Evolutionary conservation across 2,113 vertebrate genomes (phyloP).

Genomic region (Grammomys dolichurus): DNA sequence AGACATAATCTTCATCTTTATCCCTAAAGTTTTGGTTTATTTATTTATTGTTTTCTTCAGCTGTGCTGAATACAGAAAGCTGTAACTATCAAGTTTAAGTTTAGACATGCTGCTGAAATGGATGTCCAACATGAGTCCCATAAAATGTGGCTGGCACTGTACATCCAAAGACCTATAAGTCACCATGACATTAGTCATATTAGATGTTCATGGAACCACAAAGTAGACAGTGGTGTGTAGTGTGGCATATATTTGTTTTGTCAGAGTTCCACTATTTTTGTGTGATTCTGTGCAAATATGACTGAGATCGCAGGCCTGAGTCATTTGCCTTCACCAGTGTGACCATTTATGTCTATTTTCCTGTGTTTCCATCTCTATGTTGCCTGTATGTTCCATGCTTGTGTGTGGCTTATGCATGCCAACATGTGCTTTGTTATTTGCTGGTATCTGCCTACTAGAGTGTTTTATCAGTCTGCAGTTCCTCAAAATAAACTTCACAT

Average conservation of each 20-base stretch:
- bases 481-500: not conserved
- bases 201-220: not conserved
- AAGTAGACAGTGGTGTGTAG: not conserved
- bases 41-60: not conserved
- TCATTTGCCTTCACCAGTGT: not conserved
- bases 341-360: not conserved
- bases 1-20: not conserved
- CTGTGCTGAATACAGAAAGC: too few species aligned
- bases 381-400: not conserved
- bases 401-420: not conserved
- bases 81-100: not conserved
- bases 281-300: not conserved
- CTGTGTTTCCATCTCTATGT: not conserved
- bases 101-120: not conserved
- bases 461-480: not conserved
- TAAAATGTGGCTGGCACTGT: not conserved
- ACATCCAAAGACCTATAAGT: not conserved
- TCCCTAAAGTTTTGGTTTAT: not conserved
- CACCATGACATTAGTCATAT: too few species aligned
- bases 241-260: not conserved
- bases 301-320: not conserved
- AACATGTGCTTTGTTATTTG: not conserved
- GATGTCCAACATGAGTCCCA: not conserved
- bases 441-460: not conserved
- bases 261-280: not conserved